Evolutionary conservation across 1,140 invertebrate species (phyloP).

Genomic region (Trinorchestia longiramus): DNA sequence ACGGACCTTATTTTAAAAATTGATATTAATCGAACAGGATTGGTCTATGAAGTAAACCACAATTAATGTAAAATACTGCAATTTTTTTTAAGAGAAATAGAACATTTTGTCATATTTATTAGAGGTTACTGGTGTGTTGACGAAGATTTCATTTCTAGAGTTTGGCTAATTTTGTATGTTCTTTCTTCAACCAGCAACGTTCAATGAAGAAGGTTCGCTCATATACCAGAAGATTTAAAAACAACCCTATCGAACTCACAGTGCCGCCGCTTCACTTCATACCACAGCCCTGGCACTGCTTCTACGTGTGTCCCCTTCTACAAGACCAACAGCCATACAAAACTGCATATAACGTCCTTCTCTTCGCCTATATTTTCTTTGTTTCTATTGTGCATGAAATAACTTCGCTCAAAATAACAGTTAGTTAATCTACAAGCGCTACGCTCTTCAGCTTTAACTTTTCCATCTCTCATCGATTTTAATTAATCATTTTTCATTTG

Average conservation of each 20-base stretch:
- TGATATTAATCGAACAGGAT: neutral
- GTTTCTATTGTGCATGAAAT: neutral
- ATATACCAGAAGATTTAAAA: slow-evolving; percentile 47
- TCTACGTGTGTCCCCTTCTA: neutral
- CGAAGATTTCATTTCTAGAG: neutral
- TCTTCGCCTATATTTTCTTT: neutral
- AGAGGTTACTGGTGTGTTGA: neutral
- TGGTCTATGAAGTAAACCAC: neutral
- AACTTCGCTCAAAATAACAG: neutral
- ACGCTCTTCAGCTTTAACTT: neutral
- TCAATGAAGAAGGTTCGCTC: slow-evolving; percentile 50
- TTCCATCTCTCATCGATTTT: neutral
- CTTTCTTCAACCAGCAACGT: slow-evolving; percentile 26
- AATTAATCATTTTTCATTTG: neutral
- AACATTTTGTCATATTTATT: neutral
- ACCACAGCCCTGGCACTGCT: neutral
- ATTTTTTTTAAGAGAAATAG: neutral
- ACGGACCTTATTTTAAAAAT: too few species aligned
- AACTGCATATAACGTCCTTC: neutral
- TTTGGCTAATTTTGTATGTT: neutral
- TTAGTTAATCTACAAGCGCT: neutral
- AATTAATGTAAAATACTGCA: neutral
- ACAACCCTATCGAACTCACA: neutral
- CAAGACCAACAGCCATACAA: neutral
- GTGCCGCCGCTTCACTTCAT: neutral